Evolutionary conservation across 2,113 vertebrate genomes (phyloP), one percentile per base, ranked within the genome.

Genomic region (Phylloscopus trochilus): DNA sequence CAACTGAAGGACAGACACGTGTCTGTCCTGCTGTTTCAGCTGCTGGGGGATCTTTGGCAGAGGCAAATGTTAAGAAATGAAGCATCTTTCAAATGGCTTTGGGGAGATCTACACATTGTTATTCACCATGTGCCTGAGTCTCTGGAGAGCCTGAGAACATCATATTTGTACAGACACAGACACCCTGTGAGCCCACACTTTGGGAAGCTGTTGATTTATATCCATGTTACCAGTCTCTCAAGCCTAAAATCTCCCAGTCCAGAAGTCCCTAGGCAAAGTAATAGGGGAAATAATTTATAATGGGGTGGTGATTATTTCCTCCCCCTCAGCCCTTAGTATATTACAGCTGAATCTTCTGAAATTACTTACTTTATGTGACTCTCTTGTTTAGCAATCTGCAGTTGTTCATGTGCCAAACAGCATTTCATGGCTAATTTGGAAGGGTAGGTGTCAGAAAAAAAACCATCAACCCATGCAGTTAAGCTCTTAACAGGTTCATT

Each of bases 261-360:
- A 53, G n/a, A 31, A 77, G 75, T 83, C 87, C 31, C 83, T 70
- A 81, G 68, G 52, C n/a, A 68, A 81, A 95, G n/a, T 60, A 88
- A 47, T n/a, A 81, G 39, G 39, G 86, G 88, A 96, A 88, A 72
- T 96, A 94, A 89, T 94, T 96, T 94, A 90, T 93, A 41, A 86
- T 60, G 35, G 41, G 43, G 52, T 91, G 47, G 68, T 94, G 85
- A 72, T 92, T 92, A 53, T 96, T 96, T 95, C 77, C 58, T 93
- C 69, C 37, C n/a, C 60, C 51, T 69, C 74, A 82, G 14, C 43
- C 46, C 58, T 91, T 95, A 59, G 89, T 95, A 60, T 82, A 88
- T 87, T 89, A 79, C 80, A 93, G 73, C 76, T 92, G 83, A 89
- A 85, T 75, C 69, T 84, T 95, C 63, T 58, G 39, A 92, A 95